These are phyloP conservation scores for Neotoxoptera formosana DNA, from an alignment of 1,140 invertebrate genomes.

Conservation along the genomic window DNA sequence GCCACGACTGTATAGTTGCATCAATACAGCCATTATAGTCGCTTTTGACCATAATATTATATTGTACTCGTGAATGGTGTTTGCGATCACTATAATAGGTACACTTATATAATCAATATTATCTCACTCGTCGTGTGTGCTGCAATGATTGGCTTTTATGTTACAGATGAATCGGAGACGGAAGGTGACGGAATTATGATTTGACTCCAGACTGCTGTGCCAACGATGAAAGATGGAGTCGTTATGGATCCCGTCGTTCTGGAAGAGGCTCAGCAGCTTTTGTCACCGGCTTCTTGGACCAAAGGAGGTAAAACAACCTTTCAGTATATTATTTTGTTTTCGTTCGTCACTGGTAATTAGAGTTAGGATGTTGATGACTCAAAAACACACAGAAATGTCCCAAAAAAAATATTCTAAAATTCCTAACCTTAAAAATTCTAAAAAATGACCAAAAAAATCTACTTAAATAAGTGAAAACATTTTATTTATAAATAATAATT, in stretches of 20 bases:
- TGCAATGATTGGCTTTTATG: not conserved
- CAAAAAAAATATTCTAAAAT: too few relatives aligned
- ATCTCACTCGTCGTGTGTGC: not conserved
- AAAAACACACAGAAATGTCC: too few relatives aligned
- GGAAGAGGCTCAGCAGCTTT: slow-evolving; percentile 58
- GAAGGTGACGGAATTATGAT: not conserved
- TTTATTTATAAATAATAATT: too few relatives aligned
- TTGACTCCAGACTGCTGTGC: slow-evolving; percentile 43
- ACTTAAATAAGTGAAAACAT: too few relatives aligned
- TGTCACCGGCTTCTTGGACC: slow-evolving; percentile 57
- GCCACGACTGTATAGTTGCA: not conserved
- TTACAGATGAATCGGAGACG: slow-evolving; percentile 36
- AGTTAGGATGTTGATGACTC: too few relatives aligned
- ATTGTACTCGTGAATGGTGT: not conserved
- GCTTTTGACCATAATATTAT: too few relatives aligned
- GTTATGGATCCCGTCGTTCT: slow-evolving; percentile 56
- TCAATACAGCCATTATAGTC: not conserved
- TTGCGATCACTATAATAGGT: not conserved
- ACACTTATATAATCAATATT: not conserved
- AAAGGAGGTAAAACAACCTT: slow-evolving; percentile 32
- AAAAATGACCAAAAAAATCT: too few relatives aligned
- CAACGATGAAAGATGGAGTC: slow-evolving; percentile 59
- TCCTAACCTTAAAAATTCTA: too few relatives aligned
- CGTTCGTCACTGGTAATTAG: not conserved
- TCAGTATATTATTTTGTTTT: not conserved